Percentiles rank a stretch among this genome's conserved stretches.
Evolutionary conservation across 2,888 invertebrate genomes (phyloP).

Genomic region (Agrotis puta): DNA sequence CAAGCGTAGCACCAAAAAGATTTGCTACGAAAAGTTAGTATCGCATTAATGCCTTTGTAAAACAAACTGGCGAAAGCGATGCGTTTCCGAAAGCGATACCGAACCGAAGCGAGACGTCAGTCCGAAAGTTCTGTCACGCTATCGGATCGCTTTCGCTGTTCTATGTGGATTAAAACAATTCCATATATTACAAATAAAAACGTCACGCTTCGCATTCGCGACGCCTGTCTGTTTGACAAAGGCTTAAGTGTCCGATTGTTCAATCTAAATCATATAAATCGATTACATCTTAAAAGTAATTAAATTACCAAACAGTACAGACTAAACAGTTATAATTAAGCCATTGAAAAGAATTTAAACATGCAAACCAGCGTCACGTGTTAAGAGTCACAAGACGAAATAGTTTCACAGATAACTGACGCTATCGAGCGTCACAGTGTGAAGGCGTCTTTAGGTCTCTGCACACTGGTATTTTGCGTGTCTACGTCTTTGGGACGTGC

Average conservation of each 20-base stretch:
- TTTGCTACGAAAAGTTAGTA: constrained; percentile 41
- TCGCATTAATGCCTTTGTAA: too few species aligned
- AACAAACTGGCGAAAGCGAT: too few species aligned
- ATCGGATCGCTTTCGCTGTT: too few species aligned
- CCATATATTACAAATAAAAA: too few species aligned
- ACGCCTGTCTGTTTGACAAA: too few species aligned
- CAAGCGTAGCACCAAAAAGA: constrained; percentile 23
- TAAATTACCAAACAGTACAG: constrained; percentile 6
- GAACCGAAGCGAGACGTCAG: too few species aligned
- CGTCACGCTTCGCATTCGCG: too few species aligned
- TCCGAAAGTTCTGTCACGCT: too few species aligned
- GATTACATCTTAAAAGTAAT: constrained; percentile 20
- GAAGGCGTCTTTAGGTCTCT: constrained; percentile 49
- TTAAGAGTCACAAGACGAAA: constrained; percentile 29
- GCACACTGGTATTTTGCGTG: neutral
- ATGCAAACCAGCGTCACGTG: constrained; percentile 31
- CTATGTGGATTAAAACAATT: too few species aligned
- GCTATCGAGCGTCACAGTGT: constrained; percentile 45
- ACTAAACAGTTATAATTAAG: constrained; percentile 44
- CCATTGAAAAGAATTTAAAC: constrained; percentile 23
- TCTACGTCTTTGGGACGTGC: constrained; percentile 6
- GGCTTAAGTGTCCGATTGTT: neutral
- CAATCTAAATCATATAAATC: constrained; percentile 8
- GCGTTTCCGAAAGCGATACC: too few species aligned
- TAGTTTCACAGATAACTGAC: constrained; percentile 37